Evolutionary conservation across 1,140 invertebrate species (phyloP).

Genomic region (Cydia strobilella): DNA sequence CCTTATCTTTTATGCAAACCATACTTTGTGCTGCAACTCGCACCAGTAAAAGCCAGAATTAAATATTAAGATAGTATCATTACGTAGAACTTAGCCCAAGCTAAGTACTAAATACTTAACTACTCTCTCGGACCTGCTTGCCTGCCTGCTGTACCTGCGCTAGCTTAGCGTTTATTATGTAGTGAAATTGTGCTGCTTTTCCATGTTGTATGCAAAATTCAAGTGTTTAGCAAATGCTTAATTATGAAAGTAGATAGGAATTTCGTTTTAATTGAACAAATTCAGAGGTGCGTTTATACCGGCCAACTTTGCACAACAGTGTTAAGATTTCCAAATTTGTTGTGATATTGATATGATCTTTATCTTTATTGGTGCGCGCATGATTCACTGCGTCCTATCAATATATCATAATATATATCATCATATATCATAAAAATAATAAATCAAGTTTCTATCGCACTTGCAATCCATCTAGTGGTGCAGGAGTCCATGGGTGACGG

Average conservation of each 20-base stretch:
- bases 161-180: background rate
- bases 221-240: background rate
- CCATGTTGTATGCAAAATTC: background rate
- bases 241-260: background rate
- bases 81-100: background rate
- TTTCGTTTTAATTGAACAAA: background rate
- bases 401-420: no score
- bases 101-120: conserved; percentile 17
- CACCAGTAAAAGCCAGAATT: background rate
- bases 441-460: no score
- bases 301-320: no score
- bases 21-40: background rate
- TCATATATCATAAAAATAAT: no score
- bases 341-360: no score
- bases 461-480: no score
- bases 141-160: no score
- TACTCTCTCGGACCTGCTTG: conserved; percentile 5
- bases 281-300: background rate
- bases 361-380: no score
- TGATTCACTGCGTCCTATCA: no score
- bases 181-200: background rate
- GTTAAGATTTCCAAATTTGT: no score
- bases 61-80: conserved; percentile 1
- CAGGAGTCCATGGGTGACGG: no score
- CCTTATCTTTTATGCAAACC: background rate